Conservation (phyloP, 1,140 invertebrate species). For the Nasonia giraulti region DNA sequence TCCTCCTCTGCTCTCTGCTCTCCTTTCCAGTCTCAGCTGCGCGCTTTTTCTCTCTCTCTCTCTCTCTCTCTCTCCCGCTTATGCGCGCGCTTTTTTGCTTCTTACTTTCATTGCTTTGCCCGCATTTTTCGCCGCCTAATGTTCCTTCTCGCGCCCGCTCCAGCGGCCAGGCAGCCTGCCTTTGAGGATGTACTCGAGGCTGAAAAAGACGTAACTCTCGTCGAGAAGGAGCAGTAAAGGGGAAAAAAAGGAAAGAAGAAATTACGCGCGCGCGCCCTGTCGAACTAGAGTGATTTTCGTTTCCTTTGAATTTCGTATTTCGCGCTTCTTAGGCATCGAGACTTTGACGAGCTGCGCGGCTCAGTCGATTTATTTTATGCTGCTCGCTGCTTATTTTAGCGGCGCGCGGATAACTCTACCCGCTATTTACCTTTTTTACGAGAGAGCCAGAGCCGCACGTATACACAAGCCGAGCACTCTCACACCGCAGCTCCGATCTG, state of each 20-base stretch:
- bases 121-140: constrained; percentile 36
- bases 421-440: constrained; percentile 2
- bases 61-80: not conserved
- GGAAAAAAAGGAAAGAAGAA: not conserved
- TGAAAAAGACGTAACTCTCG: constrained; percentile 46
- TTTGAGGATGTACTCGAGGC: constrained; percentile 2
- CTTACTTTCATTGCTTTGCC: constrained; percentile 41
- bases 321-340: constrained; percentile 17
- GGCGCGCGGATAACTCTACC: constrained; percentile 8
- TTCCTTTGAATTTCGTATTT: constrained; percentile 43
- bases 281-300: constrained; percentile 31
- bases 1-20: constrained; percentile 5
- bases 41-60: not conserved
- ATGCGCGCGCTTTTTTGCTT: constrained; percentile 33
- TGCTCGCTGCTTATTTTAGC: constrained; percentile 24
- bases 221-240: not conserved
- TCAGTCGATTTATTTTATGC: constrained; percentile 37
- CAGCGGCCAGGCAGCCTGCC: not conserved
- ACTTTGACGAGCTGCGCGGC: constrained; percentile 19
- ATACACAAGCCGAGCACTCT: not conserved
- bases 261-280: not conserved
- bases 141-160: constrained; percentile 11
- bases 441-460: not conserved
- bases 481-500: not conserved
- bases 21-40: constrained; percentile 11